Conservation (phyloP, 2,797 vertebrate genomes). For the Oryzias sinensis region DNA sequence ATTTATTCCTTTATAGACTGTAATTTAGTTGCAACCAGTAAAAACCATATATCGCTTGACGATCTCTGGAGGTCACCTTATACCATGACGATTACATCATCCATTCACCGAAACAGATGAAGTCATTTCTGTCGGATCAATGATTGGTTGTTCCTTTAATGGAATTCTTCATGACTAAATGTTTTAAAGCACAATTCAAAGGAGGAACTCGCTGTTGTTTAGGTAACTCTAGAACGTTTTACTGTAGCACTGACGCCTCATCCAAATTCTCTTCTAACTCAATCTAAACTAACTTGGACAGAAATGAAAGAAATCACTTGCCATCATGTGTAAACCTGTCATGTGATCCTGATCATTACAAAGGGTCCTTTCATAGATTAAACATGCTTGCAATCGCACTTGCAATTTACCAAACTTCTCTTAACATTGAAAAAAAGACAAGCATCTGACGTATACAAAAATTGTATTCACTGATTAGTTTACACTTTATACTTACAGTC, state of each 20-base stretch:
- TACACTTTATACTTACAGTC: background rate
- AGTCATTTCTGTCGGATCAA: background rate
- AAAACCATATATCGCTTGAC: too few relatives aligned
- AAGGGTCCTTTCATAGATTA: too few relatives aligned
- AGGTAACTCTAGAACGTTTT: slow-evolving; percentile 17
- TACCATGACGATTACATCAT: background rate
- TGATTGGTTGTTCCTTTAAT: slow-evolving; percentile 6
- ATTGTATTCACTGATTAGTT: too few relatives aligned
- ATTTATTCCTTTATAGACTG: too few relatives aligned
- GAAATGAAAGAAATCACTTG: background rate
- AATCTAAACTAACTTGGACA: too few relatives aligned
- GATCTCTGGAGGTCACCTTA: background rate
- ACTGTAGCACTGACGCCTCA: background rate
- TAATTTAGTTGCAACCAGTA: too few relatives aligned
- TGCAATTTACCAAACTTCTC: too few relatives aligned
- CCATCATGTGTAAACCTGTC: too few relatives aligned
- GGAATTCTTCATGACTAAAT: slow-evolving; percentile 1
- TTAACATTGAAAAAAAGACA: too few relatives aligned
- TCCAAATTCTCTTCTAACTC: too few relatives aligned
- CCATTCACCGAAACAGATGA: background rate
- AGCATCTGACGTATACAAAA: too few relatives aligned
- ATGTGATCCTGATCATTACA: background rate
- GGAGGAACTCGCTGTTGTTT: slow-evolving; percentile 23
- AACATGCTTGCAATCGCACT: too few relatives aligned
- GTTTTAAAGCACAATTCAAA: slow-evolving; percentile 3